Base-by-base conservation (phyloP, 2,888 invertebrate species). In the Eristalinus aeneus region DNA sequence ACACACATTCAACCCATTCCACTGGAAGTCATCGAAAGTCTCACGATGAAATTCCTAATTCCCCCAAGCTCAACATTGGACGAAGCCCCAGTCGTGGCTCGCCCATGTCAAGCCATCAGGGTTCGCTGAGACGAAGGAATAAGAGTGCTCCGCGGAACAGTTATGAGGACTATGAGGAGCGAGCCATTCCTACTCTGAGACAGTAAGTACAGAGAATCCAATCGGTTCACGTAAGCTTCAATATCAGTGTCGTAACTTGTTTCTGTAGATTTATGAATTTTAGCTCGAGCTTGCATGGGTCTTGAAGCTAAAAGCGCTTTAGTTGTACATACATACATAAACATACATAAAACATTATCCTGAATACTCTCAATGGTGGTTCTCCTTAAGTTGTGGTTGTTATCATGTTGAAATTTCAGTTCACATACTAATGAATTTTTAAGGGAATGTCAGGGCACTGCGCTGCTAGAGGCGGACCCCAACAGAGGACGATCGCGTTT, bases 81-180 rank as follows among this genome's bases (percentile, higher is more conserved):
- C 89, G 91, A 0, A 91, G 91, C 83, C 92, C 92, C 6, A 92
- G 92, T 39, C 90, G 92, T 0, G 92, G 92, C 54, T 95, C 94
- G 74, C 95, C 95, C 12, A 94, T 94, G 85, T 93, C 93, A 6
- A 94, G 93, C 63, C 90, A 91, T 20, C 92, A 92, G 78, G 94
- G 94, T 32, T 96, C 94, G 56, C 94, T 93, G 77, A 94, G 94
- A 92, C 93, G 96, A 90, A 92, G 95, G 72, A 95, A 95, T 88
- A 95, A 95, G 90, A 96, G 96, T 77, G 95, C 95, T 1, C 93
- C 93, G 2, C 93, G 95, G 16, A 94, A 96, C 12, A 96, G 96
- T 3, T 97, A 96, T 89, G 97, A 97, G 91, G 97, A 96, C 88
- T 97, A 97, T 89, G 98, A 98, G 90, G 97, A 98, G 89, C 94